Base-by-base conservation (phyloP, 2,888 invertebrate species). In the Trissoscelio sp. region DNA sequence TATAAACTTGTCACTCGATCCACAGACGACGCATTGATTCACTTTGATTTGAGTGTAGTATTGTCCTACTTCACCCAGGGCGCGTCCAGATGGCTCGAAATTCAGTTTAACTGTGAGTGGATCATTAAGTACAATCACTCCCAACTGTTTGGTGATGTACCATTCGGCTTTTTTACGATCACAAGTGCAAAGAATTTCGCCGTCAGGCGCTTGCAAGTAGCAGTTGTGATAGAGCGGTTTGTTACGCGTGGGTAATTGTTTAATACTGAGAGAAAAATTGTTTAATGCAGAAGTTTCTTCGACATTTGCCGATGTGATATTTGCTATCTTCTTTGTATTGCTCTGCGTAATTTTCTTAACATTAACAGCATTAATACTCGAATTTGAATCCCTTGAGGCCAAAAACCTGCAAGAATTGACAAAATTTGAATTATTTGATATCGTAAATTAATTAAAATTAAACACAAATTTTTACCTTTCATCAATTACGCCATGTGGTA, bases 11-110 rank as follows among this genome's bases (percentile, higher is more conserved):
- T 96, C 93, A 0, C 91, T 91, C 5, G 91, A 88, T 0, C 96
- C 97, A 88, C 97, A 97, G 0, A 96, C 96, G 0, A 96, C 96
- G 88, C 97, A 97, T 46, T 93, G 93, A 91, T 96, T 96, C 81
- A 94, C 93, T 87, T 96, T 96, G 2, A 93, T 92, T 60, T 93
- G 93, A 79, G 94, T 93, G 88, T 96, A 96, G 91, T 95, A 96
- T 51, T 93, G 92, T n/a, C 95, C 95, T 22, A 94, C 94, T 82
- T 94, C 94, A 7, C 94, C 95, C 3, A 94, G 93, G 0, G 95
- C 94, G 0, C 96, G 93, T 0, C 95, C 96, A 1, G 95, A 93
- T 0, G 97, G 96, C 89, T 97, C 96, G 90, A 97, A 97, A 16
- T 93, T 94, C 1, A 97, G 92, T 11, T 94, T 93, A 0, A 97